phyloP scores from a whole-genome alignment of 2,113 vertebrate genomes.

The Mustela nigripes region DNA sequence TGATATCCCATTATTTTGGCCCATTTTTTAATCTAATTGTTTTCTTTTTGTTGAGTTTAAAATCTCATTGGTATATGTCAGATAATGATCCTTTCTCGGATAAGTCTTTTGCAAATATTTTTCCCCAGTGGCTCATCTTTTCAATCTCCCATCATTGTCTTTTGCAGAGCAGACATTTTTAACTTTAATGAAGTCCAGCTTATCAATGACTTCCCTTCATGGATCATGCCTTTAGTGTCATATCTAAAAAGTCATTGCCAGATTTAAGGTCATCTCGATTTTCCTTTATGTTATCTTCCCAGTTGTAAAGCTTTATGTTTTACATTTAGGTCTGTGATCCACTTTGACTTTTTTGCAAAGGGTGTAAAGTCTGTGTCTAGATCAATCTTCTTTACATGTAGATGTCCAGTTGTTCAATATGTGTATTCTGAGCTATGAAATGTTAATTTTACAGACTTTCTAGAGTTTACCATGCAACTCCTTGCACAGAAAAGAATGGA shows the following conservation, averaged over 20 bases:
- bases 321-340: neutral
- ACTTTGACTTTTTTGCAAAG: neutral
- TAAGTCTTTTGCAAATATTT: neutral
- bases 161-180: neutral
- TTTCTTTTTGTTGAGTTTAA: neutral
- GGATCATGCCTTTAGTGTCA: neutral
- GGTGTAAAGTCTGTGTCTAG: too few species aligned
- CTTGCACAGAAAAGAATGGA: neutral
- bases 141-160: neutral
- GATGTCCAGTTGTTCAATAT: neutral
- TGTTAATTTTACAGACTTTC: neutral
- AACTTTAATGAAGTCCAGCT: neutral
- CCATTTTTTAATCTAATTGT: neutral
- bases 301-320: neutral
- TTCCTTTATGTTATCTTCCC: neutral
- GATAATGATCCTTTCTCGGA: neutral
- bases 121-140: neutral
- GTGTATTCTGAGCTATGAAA: neutral
- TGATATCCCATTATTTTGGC: neutral
- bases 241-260: neutral
- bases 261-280: neutral
- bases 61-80: neutral
- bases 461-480: neutral
- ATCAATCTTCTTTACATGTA: neutral
- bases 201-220: neutral